Percentiles rank a stretch among this genome's conserved stretches.
Conservation (phyloP, 2,888 invertebrate genomes). For the Pyrochroa serraticornis region DNA sequence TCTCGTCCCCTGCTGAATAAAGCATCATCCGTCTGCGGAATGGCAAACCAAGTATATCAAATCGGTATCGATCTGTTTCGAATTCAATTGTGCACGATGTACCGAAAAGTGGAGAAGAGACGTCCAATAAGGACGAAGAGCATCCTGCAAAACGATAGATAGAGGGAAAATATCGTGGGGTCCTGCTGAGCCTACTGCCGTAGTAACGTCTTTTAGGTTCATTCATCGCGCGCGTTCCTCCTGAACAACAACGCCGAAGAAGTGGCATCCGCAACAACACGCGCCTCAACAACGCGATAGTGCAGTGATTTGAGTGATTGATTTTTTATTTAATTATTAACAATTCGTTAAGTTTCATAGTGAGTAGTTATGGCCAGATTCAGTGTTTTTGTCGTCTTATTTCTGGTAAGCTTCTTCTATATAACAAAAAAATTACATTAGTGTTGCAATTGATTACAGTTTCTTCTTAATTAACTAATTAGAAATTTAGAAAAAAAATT, state of each 20-base stretch:
- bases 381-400: no score
- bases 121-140: conserved; percentile 50
- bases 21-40: no score
- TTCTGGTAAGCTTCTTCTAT: no score
- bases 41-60: conserved; percentile 12
- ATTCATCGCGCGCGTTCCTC: conserved; percentile 46
- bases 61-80: conserved; percentile 50
- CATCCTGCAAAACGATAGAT: conserved; percentile 40
- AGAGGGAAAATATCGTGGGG: conserved; percentile 32
- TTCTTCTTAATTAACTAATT: no score
- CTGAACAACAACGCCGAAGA: conserved; percentile 37
- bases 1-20: not conserved
- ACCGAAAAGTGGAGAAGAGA: conserved; percentile 51
- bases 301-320: no score
- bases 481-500: no score
- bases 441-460: no score
- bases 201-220: conserved; percentile 42
- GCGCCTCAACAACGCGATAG: conserved; percentile 16
- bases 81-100: conserved; percentile 50
- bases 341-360: no score
- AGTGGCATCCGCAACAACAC: conserved; percentile 25
- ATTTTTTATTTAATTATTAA: no score
- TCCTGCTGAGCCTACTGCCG: conserved; percentile 35
- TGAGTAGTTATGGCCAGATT: no score
- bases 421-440: no score